phyloP scores from a whole-genome alignment of 2,113 vertebrate species.

The Neopipo cinnamomea region DNA sequence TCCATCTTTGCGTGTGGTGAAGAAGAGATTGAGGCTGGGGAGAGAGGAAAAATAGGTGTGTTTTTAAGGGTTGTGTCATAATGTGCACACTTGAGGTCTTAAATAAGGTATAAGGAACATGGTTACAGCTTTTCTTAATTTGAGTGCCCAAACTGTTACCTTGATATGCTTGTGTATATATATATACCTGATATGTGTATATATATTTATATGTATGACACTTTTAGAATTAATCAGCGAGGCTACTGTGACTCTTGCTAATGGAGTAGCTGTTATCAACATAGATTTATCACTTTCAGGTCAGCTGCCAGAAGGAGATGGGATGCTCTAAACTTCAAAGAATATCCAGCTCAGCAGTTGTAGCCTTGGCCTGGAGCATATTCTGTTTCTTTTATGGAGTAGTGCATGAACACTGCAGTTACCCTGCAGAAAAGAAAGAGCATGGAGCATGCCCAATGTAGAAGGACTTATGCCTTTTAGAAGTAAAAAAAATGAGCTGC shows the following conservation, averaged over 20 bases:
- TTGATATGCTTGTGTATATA: background rate
- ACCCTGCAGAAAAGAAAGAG: background rate
- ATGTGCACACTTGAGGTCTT: background rate
- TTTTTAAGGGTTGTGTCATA: background rate
- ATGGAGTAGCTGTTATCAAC: background rate
- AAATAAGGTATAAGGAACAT: background rate
- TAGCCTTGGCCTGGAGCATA: background rate
- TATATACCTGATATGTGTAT: background rate
- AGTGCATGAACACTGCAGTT: background rate
- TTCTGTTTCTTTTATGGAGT: background rate
- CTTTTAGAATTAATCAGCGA: background rate
- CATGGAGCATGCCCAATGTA: background rate
- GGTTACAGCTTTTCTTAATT: background rate
- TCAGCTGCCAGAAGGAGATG: background rate
- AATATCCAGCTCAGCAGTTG: background rate
- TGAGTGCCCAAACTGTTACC: background rate
- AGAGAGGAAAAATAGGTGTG: background rate
- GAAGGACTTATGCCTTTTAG: background rate
- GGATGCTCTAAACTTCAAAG: background rate
- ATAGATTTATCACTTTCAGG: conserved; percentile 20
- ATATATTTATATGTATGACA: background rate
- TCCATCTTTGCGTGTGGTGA: background rate
- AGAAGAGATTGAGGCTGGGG: background rate
- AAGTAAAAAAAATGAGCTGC: background rate
- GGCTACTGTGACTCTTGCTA: background rate